Evolutionary conservation across 2,797 vertebrate species (phyloP).

Genomic region (Gorsachius magnificus): DNA sequence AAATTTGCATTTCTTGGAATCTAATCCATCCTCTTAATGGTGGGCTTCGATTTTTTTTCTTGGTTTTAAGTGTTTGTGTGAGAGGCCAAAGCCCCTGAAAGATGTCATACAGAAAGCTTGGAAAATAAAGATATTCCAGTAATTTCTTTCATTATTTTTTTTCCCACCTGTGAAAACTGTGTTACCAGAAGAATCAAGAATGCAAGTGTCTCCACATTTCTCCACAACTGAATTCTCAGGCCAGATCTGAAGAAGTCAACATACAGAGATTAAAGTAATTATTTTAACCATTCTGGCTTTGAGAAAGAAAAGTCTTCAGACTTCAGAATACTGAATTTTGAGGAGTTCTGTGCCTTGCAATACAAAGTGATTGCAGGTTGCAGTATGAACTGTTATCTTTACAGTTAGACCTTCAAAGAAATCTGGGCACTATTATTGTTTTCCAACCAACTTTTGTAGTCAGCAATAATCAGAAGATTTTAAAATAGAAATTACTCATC

Average conservation of each 20-base stretch:
- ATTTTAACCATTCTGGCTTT: neutral
- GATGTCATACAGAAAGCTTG: accelerated
- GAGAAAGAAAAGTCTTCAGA: neutral
- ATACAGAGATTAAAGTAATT: neutral
- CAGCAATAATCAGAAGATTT: neutral
- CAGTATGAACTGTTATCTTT: neutral
- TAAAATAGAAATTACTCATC: neutral
- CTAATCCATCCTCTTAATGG: neutral
- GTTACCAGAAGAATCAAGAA: neutral
- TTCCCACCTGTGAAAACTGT: neutral
- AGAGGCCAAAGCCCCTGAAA: neutral
- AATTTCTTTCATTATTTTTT: neutral
- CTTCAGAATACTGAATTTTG: neutral
- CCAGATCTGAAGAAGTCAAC: neutral
- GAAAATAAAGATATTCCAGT: neutral
- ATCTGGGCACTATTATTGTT: neutral
- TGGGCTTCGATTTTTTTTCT: neutral
- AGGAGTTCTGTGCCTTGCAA: neutral
- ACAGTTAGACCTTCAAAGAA: neutral
- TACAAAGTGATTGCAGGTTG: neutral
- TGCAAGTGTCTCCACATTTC: neutral
- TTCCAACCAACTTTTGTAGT: neutral
- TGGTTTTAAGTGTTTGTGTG: neutral
- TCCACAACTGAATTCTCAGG: neutral
- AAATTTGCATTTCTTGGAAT: conserved; percentile 62